Base-by-base conservation (phyloP, 2,888 invertebrate genomes). In the Eutolmus rufibarbis region DNA sequence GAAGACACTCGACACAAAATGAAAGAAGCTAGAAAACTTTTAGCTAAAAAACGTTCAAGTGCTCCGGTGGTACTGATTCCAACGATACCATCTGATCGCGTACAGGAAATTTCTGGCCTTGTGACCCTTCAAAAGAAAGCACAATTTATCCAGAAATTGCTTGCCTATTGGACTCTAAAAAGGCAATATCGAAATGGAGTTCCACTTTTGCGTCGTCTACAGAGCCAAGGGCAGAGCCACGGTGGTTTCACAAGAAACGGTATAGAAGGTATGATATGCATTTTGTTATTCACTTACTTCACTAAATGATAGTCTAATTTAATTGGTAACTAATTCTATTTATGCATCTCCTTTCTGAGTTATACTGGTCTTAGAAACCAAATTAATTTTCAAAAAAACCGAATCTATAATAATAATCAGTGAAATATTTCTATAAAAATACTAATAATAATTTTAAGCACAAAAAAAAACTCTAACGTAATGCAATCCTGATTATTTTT, bases 151-250 rank as follows among this genome's bases (percentile, higher is more conserved):
- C 97, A 97, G 91, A 94, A 98, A 3, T 93, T 99, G 16, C 95
- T 99, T 87, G 97, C 98, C 0, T 99, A 99, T 91, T 99, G 99
- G 99, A 99, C 98, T 4, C 93, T 99, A 74, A 99, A 99, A 92
- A 93, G 99, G 1, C 98, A 98, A 91, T 96, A 97, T 89, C 93
- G 99, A 82, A 98, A 99, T 91, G 99, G 99, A 0, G 99, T 99
- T 9, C 99, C 99, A 0, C 93, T 99, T 88, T 92, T 99, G 88
- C 93, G 99, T 74, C 93, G 99, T 7, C 93, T 98, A 40, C 98
- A 98, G 90, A 95, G 95, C 88, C 92, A 93, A 93, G 89, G 94
- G 90, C 91, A 93, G 90, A 93, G 91, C 87, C 92, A 92, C 89
- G 92, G 93, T 16, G 93, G 94, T 37, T 93, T 92, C 34, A 91